Evolutionary conservation across 2,113 vertebrate genomes (phyloP), one percentile per base, ranked within the genome.

Genomic region (Salminus brasiliensis): DNA sequence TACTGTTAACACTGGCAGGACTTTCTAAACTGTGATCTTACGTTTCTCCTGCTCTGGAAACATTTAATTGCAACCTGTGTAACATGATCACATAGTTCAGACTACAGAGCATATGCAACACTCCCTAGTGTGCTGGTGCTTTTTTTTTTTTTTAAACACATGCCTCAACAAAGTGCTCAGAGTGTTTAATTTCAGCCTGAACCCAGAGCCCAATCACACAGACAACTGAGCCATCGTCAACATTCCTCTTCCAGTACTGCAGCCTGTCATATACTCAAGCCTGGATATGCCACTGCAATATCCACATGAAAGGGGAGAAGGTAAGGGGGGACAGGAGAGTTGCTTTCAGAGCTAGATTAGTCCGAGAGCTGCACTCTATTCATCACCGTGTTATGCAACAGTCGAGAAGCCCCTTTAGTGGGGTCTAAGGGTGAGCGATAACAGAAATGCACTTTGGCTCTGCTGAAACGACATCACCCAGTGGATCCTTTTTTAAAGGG

Each of bases 221-320:
- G 53, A 75, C 47, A 59, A 41, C n/a, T 49, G 25, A 68, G 21
- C 74, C 45, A 67, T 41, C 49, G 47, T 63, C 62, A 67, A 76
- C 23, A 67, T 67, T 55, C 47, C 34, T 7, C 47, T 55, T 76
- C 36, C 15, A 29, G 25, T 66, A 72, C 60, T 81, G 47, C 32
- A 41, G 47, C 60, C 53, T 53, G 62, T 76, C 62, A 29, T 12
- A 0, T 72, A 36, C 5, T 59, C 62, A 66, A 67, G 62, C 47
- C 43, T 9, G 60, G 76, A 7, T 32, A 25, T 70, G 62, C 75
- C 62, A 0, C 60, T 4, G 2, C 4, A 4, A 84, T 78, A 86
- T 63, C 82, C 68, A 78, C 34, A 83, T 71, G 62, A 84, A 81
- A 87, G 69, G 3, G 72, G 81, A 85, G 74, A 74, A 74, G 29